Percentiles rank a stretch among this genome's conserved stretches.
These are phyloP conservation scores for Argyresthia goedartella DNA, from an alignment of 2,888 invertebrate species.

Conservation along the genomic window DNA sequence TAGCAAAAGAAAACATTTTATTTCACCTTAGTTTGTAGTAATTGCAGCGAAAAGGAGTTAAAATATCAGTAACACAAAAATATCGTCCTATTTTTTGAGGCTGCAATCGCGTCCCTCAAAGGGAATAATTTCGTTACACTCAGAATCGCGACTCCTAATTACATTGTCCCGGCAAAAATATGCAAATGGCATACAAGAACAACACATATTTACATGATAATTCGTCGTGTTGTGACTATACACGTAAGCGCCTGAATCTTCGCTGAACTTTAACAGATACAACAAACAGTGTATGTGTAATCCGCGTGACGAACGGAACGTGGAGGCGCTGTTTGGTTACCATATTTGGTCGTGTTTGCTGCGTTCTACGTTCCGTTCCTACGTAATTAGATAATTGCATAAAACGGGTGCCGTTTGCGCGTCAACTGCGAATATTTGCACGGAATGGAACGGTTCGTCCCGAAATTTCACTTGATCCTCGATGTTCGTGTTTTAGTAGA, in stretches of 20 bases:
- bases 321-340: conserved; percentile 8
- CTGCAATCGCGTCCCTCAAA: not conserved
- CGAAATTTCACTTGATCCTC: conserved; percentile 1
- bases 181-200: conserved; percentile 8
- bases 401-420: conserved; percentile 11
- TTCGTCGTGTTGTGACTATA: conserved; percentile 18
- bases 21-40: too few species aligned
- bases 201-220: conserved; percentile 35
- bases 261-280: conserved; percentile 12
- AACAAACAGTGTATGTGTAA: conserved; percentile 9
- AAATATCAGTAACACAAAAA: too few species aligned
- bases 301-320: conserved; percentile 18
- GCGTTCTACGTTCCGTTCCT: conserved; percentile 8
- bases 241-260: conserved; percentile 18
- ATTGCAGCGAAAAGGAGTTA: too few species aligned
- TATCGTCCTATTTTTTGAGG: not conserved
- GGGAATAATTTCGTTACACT: not conserved
- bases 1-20: too few species aligned
- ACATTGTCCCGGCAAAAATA: conserved; percentile 5
- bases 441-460: conserved; percentile 1
- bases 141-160: conserved; percentile 2
- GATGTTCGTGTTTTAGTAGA: not conserved
- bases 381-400: conserved; percentile 13
- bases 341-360: conserved; percentile 9
- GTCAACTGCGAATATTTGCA: conserved; percentile 8